Evolutionary conservation across 2,888 invertebrate species (phyloP), one percentile per base, ranked within the genome.

Genomic region (Pristionchus mayeri): DNA sequence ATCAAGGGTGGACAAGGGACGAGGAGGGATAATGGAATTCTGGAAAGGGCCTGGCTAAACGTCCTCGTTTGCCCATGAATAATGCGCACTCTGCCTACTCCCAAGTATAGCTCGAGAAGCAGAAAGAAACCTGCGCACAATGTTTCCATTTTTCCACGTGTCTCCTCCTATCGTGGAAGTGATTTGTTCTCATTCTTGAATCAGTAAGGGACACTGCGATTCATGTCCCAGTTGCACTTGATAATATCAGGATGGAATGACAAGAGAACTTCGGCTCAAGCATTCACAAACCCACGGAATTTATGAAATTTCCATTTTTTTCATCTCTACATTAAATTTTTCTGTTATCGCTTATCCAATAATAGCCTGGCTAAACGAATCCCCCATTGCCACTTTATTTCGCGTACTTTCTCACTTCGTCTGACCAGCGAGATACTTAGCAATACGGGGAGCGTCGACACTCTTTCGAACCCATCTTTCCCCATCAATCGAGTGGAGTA

Each of bases 61-160:
- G 63, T 63, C 67, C 30, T 40, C 71, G n/a, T 40, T 71, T 40
- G 24, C 71, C 40, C 71, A 71, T 71, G 71, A 71, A 71, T 71
- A 78, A 78, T 78, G 78, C 52, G 52, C 78, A 50, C 52, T 78
- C 18, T 34, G 27, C 63, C 18, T 6, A 21, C 27, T 27, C 78
- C 30, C 21, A 52, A 78, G 52, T 71, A 71, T n/a, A 40, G 37
- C 40, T 21, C 21, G 37, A 16, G 21, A 9, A n/a, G n/a, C 4
- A 21, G 54, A 18, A 67, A 6, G 34, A 34, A 24, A 30, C 71
- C 24, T 78, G 18, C 34, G 24, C n/a, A n/a, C 6, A 11, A 34
- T 34, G 24, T 50, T 30, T 78, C 78, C 34, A 7, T 52, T 50
- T 27, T 63, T 34, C 34, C 30, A 21, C 57, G 7, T 6, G n/a